Base-by-base conservation (phyloP, 2,113 vertebrate genomes). In the Phalacrocorax aristotelis region DNA sequence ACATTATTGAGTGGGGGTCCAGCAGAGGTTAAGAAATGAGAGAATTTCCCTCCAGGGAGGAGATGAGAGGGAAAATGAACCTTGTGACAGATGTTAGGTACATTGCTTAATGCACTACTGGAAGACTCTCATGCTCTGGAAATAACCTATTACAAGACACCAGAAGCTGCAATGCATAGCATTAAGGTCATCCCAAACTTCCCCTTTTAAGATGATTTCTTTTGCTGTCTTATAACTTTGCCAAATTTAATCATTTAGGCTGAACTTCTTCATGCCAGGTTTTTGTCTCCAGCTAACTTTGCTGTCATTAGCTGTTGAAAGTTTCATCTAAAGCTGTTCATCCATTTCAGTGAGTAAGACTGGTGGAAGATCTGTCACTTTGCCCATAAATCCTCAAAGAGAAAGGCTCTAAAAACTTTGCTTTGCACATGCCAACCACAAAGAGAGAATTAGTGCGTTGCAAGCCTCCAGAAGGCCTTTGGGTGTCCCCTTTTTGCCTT, bases 61-160 rank as follows among this genome's bases (percentile, higher is more conserved):
- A 94, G 87, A 88, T 91, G 75, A 93, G 91, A 96, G 65, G 70
- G 85, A 96, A 95, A 95, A 96, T 86, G 87, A 97, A 77, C 71
- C 78, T 83, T 0, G 2, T 90, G 95, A 93, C 95, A 97, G 89
- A 96, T 97, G 94, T 96, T 95, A 85, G 65, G 90, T 89, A 60
- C 68, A 13, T 91, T 94, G 75, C 87, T 95, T 93, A 94, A 95
- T 94, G 89, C 70, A 90, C 93, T 95, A 77, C 87, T 96, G 91
- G 94, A 97, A 91, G 87, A 74, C 30, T 97, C 66, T 58, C 80
- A 94, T 94, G 75, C 96, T 93, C 55, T 95, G 95, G 94, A 83
- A 96, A 74, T 77, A 96, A 86, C 93, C 87, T 58, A n/a, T 75
- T 90, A 52, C 38, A 20, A 93, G 76, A 66, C 64, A 78, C 71